phyloP scores from a whole-genome alignment of 1,140 invertebrate species.

The Physella acuta region DNA sequence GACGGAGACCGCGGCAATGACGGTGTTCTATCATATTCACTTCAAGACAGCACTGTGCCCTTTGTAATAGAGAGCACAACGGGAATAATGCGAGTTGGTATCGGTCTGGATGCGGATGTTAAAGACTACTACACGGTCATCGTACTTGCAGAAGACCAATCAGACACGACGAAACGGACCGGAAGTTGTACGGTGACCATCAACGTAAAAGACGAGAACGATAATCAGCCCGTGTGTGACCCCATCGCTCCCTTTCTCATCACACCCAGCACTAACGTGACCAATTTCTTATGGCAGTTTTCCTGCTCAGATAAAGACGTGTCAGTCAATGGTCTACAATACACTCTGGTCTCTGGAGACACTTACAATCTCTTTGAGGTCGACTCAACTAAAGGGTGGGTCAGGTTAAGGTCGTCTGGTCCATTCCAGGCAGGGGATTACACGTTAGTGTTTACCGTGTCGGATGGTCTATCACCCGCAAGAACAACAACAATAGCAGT shows the following conservation, averaged over 20 bases:
- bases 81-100: conserved; percentile 2
- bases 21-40: conserved; percentile 9
- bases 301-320: too few relatives aligned
- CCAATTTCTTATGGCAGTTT: too few relatives aligned
- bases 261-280: background rate
- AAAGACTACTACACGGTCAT: conserved; percentile 7
- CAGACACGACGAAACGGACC: background rate
- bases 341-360: too few relatives aligned
- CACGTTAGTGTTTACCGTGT: too few relatives aligned
- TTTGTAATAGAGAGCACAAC: background rate
- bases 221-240: conserved; percentile 16
- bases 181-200: conserved; percentile 9
- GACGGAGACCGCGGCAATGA: conserved; percentile 19
- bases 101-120: conserved; percentile 13
- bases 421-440: too few relatives aligned
- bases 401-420: too few relatives aligned
- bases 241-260: background rate
- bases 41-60: background rate
- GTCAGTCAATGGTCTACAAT: too few relatives aligned
- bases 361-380: too few relatives aligned
- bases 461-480: background rate
- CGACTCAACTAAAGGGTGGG: too few relatives aligned
- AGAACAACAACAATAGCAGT: background rate
- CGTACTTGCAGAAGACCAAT: conserved; percentile 1
- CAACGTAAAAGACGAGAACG: conserved; percentile 22